phyloP scores from a whole-genome alignment of 2,888 invertebrate genomes.

The Lasiommata megera region DNA sequence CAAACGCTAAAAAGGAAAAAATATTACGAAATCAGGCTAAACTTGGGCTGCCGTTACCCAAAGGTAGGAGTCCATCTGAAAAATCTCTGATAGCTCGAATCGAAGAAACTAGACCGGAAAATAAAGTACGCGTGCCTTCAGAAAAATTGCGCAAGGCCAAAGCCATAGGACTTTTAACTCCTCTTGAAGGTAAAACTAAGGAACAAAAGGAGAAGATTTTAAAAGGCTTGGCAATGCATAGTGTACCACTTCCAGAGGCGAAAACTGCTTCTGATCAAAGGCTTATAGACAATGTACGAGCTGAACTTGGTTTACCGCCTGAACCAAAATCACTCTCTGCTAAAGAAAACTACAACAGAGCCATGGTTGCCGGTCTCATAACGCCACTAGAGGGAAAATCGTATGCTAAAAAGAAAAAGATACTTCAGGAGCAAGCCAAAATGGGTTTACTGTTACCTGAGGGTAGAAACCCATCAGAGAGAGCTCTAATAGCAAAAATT shows the following conservation, averaged over 20 bases:
- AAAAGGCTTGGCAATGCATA: constrained; percentile 32
- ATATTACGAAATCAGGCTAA: constrained; percentile 25
- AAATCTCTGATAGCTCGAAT: constrained; percentile 12
- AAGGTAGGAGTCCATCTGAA: constrained; percentile 30
- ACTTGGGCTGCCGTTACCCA: constrained; percentile 28
- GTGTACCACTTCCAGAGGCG: constrained; percentile 39
- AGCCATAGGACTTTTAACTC: too few relatives aligned
- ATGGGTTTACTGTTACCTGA: constrained; percentile 33
- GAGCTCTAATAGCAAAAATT: constrained; percentile 28
- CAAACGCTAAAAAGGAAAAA: constrained; percentile 35
- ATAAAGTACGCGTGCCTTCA: too few relatives aligned
- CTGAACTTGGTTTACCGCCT: constrained; percentile 40
- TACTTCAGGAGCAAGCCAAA: constrained; percentile 24
- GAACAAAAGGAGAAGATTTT: constrained; percentile 39
- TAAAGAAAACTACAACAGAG: constrained; percentile 32
- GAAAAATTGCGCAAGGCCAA: too few relatives aligned
- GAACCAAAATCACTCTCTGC: constrained; percentile 38
- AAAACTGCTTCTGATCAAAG: constrained; percentile 30
- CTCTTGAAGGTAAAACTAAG: constrained; percentile 36
- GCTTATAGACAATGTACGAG: constrained; percentile 25
- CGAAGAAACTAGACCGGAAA: constrained; percentile 2
- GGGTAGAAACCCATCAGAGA: neutral
- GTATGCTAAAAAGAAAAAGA: constrained; percentile 33
- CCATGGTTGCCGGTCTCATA: constrained; percentile 30
- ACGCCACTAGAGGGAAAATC: constrained; percentile 37